A percentile compares a stretch with the other conserved stretches of the same genome.
Evolutionary conservation across 1,140 invertebrate species (phyloP).

Genomic region (Metaphire vulgaris): DNA sequence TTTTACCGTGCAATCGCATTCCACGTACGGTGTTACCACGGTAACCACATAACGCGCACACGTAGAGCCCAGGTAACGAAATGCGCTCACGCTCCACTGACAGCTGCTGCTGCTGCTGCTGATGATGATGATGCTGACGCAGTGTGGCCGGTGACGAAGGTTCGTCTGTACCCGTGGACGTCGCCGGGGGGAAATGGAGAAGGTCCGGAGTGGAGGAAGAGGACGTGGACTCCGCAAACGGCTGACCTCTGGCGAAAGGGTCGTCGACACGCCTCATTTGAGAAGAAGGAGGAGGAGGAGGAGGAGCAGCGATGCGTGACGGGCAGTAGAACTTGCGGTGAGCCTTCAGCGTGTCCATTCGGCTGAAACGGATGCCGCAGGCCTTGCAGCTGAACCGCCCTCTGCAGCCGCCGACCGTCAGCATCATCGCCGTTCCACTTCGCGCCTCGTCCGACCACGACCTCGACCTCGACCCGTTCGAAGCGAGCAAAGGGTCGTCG

Average conservation of each 20-base stretch:
- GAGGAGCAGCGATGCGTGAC: no score
- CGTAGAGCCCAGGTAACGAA: neutral
- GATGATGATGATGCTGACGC: neutral
- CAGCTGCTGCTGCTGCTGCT: no score
- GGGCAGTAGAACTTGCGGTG: neutral
- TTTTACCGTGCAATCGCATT: neutral
- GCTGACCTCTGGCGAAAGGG: no score
- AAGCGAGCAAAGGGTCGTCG: neutral
- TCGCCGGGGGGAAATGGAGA: no score
- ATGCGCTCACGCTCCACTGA: conserved; percentile 49
- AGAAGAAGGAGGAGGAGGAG: no score
- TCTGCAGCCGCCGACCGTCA: neutral
- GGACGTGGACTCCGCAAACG: no score
- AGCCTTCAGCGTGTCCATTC: neutral
- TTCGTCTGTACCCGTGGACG: no score
- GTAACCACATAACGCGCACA: neutral
- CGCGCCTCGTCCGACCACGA: neutral
- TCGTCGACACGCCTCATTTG: no score
- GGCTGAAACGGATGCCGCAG: neutral
- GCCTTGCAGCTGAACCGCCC: neutral
- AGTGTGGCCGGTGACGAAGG: no score
- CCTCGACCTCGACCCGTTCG: no score
- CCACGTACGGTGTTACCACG: neutral
- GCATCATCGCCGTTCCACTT: no score
- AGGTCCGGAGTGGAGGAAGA: no score